Percentiles rank a stretch among this genome's conserved stretches.
These are phyloP conservation scores for Sminthurinus signatus DNA, from an alignment of 1,140 invertebrate species.

Conservation along the genomic window DNA sequence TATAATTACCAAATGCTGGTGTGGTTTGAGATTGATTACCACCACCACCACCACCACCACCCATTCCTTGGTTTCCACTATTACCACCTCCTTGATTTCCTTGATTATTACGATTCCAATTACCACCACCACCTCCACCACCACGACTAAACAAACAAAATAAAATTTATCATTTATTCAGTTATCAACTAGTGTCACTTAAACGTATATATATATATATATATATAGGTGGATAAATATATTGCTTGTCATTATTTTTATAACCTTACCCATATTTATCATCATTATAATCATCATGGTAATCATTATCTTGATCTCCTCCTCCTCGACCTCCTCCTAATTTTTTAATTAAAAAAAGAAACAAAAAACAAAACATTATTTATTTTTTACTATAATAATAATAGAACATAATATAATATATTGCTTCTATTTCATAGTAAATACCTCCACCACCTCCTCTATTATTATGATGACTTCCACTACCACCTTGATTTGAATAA, in stretches of 20 bases:
- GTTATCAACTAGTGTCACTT: too few species aligned
- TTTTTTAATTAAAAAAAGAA: too few species aligned
- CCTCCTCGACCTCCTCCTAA: too few species aligned
- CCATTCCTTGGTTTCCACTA: constrained; percentile 15
- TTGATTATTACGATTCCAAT: constrained; percentile 29
- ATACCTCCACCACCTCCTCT: too few species aligned
- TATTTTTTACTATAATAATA: too few species aligned
- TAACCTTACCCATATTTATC: constrained; percentile 22
- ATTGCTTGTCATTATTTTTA: background rate
- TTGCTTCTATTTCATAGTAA: too few species aligned
- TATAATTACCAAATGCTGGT: constrained; percentile 11
- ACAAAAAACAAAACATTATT: too few species aligned
- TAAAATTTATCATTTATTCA: background rate
- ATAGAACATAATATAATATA: too few species aligned
- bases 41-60: constrained; percentile 13
- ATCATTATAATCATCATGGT: constrained; percentile 32
- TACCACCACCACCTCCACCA: constrained; percentile 15
- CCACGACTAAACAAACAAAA: too few species aligned
- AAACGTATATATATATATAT: too few species aligned
- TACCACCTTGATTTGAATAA: constrained; percentile 32
- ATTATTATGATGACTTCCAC: constrained; percentile 11
- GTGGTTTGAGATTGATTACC: constrained; percentile 1
- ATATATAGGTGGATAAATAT: background rate
- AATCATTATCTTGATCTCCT: constrained; percentile 20
- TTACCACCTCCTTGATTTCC: constrained; percentile 23